These are phyloP conservation scores for Camponotus pennsylvanicus DNA, from an alignment of 1,140 invertebrate genomes.

Conservation along the genomic window DNA sequence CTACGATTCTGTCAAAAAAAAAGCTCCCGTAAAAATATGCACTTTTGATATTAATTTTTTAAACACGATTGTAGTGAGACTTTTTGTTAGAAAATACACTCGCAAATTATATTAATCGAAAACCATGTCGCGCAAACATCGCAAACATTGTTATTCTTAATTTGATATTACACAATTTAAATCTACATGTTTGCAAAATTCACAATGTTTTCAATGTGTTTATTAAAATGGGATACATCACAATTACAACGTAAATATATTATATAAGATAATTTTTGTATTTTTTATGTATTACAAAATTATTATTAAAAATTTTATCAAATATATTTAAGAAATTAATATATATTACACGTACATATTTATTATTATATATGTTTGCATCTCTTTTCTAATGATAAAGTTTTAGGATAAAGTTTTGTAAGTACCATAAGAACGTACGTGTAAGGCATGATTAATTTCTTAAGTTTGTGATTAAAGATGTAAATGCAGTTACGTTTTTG, in stretches of 20 bases:
- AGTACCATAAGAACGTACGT: not conserved
- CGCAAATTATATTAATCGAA: not conserved
- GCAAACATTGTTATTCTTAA: not conserved
- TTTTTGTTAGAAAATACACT: conserved; percentile 25
- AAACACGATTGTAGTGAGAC: not conserved
- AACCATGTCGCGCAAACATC: not conserved
- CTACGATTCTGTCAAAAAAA: not conserved
- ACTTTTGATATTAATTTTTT: conserved; percentile 43
- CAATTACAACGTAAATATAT: not conserved
- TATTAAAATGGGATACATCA: not conserved
- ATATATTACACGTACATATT: not conserved
- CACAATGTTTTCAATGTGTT: not conserved
- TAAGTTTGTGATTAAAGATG: not conserved
- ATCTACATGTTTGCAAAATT: not conserved
- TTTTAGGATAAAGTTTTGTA: not conserved
- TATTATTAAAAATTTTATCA: not conserved
- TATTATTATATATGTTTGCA: not conserved
- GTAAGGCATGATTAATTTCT: not conserved
- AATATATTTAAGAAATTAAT: not conserved
- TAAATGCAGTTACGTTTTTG: not conserved
- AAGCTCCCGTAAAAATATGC: not conserved
- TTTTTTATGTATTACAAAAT: not conserved
- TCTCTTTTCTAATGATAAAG: not conserved
- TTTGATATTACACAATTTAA: not conserved
- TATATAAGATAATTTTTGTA: not conserved